Conservation (phyloP, 2,797 vertebrate species). For the Protosalanx chinensis region DNA sequence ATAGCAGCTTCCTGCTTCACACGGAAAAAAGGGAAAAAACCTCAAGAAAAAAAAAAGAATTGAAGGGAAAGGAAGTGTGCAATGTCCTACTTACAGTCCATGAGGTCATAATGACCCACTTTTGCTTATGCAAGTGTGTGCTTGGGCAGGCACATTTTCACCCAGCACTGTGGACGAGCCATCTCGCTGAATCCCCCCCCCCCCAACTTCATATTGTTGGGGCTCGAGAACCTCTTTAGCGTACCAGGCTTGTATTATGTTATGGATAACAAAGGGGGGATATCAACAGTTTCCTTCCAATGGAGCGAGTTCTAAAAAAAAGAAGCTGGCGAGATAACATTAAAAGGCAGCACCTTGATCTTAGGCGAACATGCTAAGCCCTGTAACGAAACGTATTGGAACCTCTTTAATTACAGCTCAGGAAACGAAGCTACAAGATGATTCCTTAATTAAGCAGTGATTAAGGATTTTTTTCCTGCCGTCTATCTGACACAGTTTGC, state of each 20-base stretch:
- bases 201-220: conserved; percentile 68
- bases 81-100: conserved; percentile 77
- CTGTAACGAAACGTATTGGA: conserved; percentile 83
- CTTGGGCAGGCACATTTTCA: conserved; percentile 48
- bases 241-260: conserved; percentile 74
- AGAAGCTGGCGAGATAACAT: conserved; percentile 73
- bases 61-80: conserved; percentile 55
- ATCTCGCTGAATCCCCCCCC: conserved; percentile 62
- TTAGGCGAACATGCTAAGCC: conserved; percentile 84
- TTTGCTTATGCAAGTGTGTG: conserved; percentile 72
- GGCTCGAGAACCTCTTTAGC: conserved; percentile 70
- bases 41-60: conserved; percentile 24
- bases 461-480: conserved; percentile 86
- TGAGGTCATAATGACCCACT: conserved; percentile 80
- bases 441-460: conserved; percentile 87
- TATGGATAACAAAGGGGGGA: conserved; percentile 74
- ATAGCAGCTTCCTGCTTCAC: conserved; percentile 64
- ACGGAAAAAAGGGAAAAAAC: conserved; percentile 41
- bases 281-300: conserved; percentile 82
- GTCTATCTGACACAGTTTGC: conserved; percentile 79
- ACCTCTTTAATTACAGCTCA: conserved; percentile 83
- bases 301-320: conserved; percentile 70
- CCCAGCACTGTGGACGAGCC: conserved; percentile 58
- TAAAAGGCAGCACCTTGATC: conserved; percentile 86
- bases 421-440: conserved; percentile 86